phyloP scores from a whole-genome alignment of 2,888 invertebrate species.

The Oegoconia quadripuncta region DNA sequence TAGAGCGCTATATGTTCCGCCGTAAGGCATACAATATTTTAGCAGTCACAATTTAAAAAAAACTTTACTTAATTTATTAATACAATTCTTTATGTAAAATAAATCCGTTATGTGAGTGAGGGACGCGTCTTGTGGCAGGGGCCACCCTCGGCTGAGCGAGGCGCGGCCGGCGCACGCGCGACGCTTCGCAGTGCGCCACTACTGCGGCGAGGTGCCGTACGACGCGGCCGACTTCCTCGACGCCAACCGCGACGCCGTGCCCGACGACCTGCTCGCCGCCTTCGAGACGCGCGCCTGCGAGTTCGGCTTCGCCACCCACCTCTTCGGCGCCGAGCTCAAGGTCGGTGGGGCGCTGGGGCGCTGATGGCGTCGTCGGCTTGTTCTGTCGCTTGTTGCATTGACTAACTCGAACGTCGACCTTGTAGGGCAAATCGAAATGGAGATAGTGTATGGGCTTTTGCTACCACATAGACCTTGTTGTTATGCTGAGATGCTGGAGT shows the following conservation, averaged over 20 bases:
- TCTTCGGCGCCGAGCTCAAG: conserved; percentile 96
- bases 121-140: conserved; percentile 86
- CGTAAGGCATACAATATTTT: too few relatives aligned
- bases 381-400: too few relatives aligned
- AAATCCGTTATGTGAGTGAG: too few relatives aligned
- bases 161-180: conserved; percentile 88
- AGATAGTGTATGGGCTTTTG: too few relatives aligned
- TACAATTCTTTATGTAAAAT: not conserved
- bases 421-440: too few relatives aligned
- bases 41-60: not conserved
- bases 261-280: conserved; percentile 94
- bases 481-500: too few relatives aligned
- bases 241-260: conserved; percentile 94
- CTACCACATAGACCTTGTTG: too few relatives aligned
- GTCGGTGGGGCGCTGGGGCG: conserved; percentile 20
- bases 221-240: conserved; percentile 94
- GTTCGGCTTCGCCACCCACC: conserved; percentile 97
- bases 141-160: conserved; percentile 89
- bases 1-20: too few relatives aligned
- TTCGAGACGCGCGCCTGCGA: conserved; percentile 96
- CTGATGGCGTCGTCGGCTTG: too few relatives aligned
- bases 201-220: conserved; percentile 86
- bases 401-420: too few relatives aligned
- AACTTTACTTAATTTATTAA: not conserved
- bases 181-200: conserved; percentile 94